Evolutionary conservation across 1,140 invertebrate genomes (phyloP), one percentile per base, ranked within the genome.

Genomic region (Apis florea): DNA sequence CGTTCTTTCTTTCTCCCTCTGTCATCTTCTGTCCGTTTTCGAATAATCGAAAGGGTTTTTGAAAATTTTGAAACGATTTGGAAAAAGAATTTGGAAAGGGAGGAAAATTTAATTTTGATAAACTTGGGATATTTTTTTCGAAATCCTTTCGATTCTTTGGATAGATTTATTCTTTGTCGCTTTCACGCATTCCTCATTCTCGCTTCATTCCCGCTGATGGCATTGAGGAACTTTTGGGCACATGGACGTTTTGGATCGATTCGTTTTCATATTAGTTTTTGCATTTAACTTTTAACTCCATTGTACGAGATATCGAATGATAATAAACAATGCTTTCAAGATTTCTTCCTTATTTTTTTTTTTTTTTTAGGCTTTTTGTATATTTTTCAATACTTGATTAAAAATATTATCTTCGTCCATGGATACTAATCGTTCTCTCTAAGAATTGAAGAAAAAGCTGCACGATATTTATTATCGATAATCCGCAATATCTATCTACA

Each of bases 171-270:
- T 47, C 53, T 56, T 61, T 31, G 24, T 56, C 53, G 79, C 79
- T 80, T 67, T 67, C 53, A 67, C 19, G 71, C 53, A 49, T 31
- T 75, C 13, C 40, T 75, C 31, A 61, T 63, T 75, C 17, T 77
- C 58, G 66, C 15, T 76, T 19, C 82, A 67, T 64, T 68, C 5
- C 31, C 53, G 19, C 19, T 17, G 17, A 19, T 51, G 2, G 4
- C 19, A 40, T 51, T 17, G 2, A 0, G 19, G 0, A 73, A 4
- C 6, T 56, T 17, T 19, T 47, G 31, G 31, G 6, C 4, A 40
- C 19, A 67, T 9, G 26, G 5, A 54, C 9, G 31, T n/a, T 47
- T n/a, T 17, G 10, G 15, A 12, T 40, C 6, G 13, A 66, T 66
- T 66, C 4, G 47, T 47, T 47, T 67, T 11, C 12, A 67, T 47